These are phyloP conservation scores for Linurgus olivaceus DNA, from an alignment of 2,797 vertebrate genomes.

Conservation along the genomic window DNA sequence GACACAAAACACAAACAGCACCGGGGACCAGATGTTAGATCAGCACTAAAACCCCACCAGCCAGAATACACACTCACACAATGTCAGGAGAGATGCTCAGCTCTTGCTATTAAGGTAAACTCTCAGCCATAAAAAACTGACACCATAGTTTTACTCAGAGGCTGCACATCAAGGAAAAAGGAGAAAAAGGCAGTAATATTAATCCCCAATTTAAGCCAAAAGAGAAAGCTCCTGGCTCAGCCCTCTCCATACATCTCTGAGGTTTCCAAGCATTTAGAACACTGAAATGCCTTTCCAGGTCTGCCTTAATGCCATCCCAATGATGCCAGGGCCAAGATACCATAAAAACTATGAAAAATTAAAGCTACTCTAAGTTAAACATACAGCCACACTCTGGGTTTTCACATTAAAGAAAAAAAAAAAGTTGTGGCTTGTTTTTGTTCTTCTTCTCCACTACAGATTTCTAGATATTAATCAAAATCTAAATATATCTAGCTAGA, in stretches of 20 bases:
- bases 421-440: fast-evolving
- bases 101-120: neutral
- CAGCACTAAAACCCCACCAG: neutral
- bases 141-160: neutral
- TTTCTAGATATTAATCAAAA: neutral
- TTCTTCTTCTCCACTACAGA: neutral
- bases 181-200: neutral
- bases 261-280: neutral
- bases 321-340: neutral
- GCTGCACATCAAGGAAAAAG: neutral
- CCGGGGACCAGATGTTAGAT: neutral
- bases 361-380: neutral
- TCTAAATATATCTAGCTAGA: neutral
- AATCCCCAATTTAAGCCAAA: neutral
- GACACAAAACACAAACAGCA: neutral
- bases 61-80: neutral
- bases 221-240: neutral
- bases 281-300: neutral
- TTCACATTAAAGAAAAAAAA: neutral
- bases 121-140: neutral
- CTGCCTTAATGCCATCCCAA: neutral
- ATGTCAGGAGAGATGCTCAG: neutral
- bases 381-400: neutral
- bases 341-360: neutral
- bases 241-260: neutral